A percentile compares a stretch with the other conserved stretches of the same genome.
These are phyloP conservation scores for Falcaria lacertinaria DNA, from an alignment of 2,888 invertebrate species.

Conservation along the genomic window DNA sequence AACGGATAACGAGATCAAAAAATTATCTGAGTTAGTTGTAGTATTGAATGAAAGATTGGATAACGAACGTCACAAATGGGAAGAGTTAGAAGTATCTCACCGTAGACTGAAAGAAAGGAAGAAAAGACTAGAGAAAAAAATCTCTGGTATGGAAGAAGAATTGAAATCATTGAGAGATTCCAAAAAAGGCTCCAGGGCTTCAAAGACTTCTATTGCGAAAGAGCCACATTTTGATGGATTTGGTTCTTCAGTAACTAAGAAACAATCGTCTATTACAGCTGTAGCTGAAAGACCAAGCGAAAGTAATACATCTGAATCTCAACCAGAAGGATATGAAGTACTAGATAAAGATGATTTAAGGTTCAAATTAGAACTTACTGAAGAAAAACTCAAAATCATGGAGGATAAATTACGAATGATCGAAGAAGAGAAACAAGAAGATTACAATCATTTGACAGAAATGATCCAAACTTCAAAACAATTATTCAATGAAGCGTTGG, in stretches of 20 bases:
- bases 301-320: slow-evolving; percentile 41
- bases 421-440: slow-evolving; percentile 81
- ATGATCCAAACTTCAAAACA: slow-evolving; percentile 79
- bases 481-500: slow-evolving; percentile 75
- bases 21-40: slow-evolving; percentile 79
- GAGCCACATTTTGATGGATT: slow-evolving; percentile 29
- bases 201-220: slow-evolving; percentile 41
- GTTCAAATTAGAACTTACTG: slow-evolving; percentile 79
- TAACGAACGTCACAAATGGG: slow-evolving; percentile 78
- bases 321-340: slow-evolving; percentile 39
- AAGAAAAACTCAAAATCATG: slow-evolving; percentile 83
- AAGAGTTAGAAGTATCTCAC: slow-evolving; percentile 76
- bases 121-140: slow-evolving; percentile 50
- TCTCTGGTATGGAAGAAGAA: slow-evolving; percentile 45
- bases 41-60: slow-evolving; percentile 79
- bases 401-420: slow-evolving; percentile 82
- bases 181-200: slow-evolving; percentile 46
- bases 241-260: slow-evolving; percentile 34
- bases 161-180: slow-evolving; percentile 40
- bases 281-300: slow-evolving; percentile 49
- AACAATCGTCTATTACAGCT: slow-evolving; percentile 41
- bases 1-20: slow-evolving; percentile 81
- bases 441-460: slow-evolving; percentile 75
- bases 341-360: slow-evolving; percentile 63
- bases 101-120: slow-evolving; percentile 79